phyloP scores from a whole-genome alignment of 2,797 vertebrate species.

The Crossoptilon crossoptilon region DNA sequence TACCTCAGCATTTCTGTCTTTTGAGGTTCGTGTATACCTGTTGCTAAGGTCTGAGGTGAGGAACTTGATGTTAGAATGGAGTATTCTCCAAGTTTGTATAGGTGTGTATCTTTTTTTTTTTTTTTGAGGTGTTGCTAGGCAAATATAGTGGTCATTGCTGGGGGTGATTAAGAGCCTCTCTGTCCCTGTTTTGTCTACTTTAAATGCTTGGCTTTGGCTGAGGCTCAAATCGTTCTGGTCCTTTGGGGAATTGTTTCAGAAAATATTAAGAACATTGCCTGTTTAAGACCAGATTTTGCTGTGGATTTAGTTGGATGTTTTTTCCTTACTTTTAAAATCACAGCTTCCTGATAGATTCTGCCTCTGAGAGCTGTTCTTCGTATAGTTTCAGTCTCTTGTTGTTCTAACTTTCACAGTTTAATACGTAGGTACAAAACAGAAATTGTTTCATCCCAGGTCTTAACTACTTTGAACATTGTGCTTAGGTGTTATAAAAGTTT shows the following conservation, averaged over 20 bases:
- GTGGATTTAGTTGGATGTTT: not conserved
- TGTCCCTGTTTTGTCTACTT: not conserved
- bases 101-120: rapidly evolving
- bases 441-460: not conserved
- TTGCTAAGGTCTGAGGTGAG: not conserved
- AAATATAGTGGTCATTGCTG: rapidly evolving
- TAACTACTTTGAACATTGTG: not conserved
- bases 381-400: not conserved
- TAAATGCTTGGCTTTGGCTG: not conserved
- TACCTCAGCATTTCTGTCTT: not conserved
- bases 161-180: not conserved
- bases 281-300: not conserved
- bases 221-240: not conserved
- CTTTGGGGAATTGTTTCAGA: not conserved
- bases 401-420: not conserved
- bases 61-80: not conserved
- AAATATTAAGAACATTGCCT: not conserved
- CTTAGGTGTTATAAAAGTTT: not conserved
- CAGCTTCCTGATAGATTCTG: not conserved
- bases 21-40: not conserved
- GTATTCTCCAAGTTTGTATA: not conserved
- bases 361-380: not conserved
- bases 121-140: not conserved
- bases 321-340: not conserved
- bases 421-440: not conserved